These are phyloP conservation scores for Dioctria linearis DNA, from an alignment of 2,888 invertebrate species.

Conservation along the genomic window DNA sequence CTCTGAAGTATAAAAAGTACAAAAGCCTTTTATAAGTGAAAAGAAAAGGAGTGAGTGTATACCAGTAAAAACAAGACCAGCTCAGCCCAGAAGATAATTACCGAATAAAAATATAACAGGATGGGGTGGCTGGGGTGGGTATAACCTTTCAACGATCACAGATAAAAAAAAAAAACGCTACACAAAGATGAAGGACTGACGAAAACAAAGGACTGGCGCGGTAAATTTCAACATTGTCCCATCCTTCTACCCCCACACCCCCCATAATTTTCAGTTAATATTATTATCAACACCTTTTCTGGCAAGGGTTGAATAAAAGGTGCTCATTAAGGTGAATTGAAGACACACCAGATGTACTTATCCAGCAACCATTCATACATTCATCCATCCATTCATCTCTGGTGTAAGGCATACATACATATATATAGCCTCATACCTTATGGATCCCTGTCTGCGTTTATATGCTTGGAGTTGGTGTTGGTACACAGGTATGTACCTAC, in stretches of 20 bases:
- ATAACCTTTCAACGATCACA: conserved; percentile 17
- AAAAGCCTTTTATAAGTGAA: background rate
- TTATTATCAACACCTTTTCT: conserved; percentile 30
- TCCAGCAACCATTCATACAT: background rate
- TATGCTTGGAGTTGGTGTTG: background rate
- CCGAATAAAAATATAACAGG: conserved; percentile 40
- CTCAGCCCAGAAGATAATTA: conserved; percentile 42
- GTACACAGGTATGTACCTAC: background rate
- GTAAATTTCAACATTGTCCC: background rate
- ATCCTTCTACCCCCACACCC: background rate
- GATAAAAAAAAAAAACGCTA: conserved; percentile 29
- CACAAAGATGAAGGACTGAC: background rate
- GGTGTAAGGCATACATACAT: background rate
- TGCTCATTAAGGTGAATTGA: conserved; percentile 38
- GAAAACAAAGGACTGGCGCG: background rate
- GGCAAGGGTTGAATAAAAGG: conserved; percentile 28
- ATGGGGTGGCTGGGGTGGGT: background rate
- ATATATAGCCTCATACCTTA: background rate
- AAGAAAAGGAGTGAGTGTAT: background rate
- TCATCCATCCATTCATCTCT: background rate
- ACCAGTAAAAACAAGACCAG: background rate
- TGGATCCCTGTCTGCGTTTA: too few relatives aligned
- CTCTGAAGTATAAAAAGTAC: background rate
- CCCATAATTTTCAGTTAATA: conserved; percentile 36
- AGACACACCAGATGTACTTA: conserved; percentile 21